Evolutionary conservation across 1,140 invertebrate species (phyloP), one percentile per base, ranked within the genome.

Genomic region (Lepidurus apus): DNA sequence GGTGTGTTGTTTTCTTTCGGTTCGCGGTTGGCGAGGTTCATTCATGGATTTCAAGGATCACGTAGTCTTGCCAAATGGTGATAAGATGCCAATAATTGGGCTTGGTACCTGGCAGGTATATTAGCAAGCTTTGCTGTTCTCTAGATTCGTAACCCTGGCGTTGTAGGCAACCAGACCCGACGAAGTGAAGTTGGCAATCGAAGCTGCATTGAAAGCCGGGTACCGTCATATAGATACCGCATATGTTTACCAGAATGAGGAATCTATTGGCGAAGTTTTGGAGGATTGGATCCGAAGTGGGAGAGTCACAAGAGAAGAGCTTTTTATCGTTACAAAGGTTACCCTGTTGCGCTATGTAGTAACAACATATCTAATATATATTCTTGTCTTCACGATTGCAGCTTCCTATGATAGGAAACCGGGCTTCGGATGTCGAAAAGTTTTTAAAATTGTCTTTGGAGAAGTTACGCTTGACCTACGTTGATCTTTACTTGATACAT

Each of bases 151-250:
- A 10, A 45, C 77, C 42, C 17, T 42, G 10, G 42, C 42, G 24
- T 76, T 24, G 43, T 74, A 81, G 78, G 73, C 80, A 3, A 74
- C 91, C 73, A 78, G 78, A 47, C 86, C 90, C 77, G 88, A 91
- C 82, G 91, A 93, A 84, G 88, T 93, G 79, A 90, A 92, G 84
- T 82, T 82, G 21, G 91, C 90, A 42, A 86, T 95, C 0, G 88
- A 89, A 74, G 85, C 85, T 77, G 93, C 90, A 24, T 82, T 92
- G 24, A 84, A 89, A 34, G 84, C 80, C 81, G 90, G 92, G 11
- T 93, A 93, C 82, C 87, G 91, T 43, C 93, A 93, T 81, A 93
- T 95, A 78, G 93, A 95, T 83, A 93, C 92, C 17, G 93, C 93
- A 43, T 90, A 91, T 80, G 90, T 91, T 84, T 95, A 95, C 82